phyloP scores from a whole-genome alignment of 2,888 invertebrate species.

The Leptarthrus brevirostris region DNA sequence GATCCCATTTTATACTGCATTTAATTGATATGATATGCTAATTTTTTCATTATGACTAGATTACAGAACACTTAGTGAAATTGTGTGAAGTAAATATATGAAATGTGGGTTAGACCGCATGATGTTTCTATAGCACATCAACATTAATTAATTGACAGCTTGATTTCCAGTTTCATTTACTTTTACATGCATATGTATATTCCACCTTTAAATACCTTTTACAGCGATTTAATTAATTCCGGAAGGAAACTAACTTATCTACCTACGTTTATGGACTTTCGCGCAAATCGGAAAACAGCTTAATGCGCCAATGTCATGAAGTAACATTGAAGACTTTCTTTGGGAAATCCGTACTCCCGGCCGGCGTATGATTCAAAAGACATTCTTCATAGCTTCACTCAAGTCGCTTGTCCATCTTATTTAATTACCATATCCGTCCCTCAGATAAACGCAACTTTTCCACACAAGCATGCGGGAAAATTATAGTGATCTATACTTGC shows the following conservation, averaged over 20 bases:
- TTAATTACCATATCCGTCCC: conserved; percentile 37
- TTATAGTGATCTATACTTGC: neutral
- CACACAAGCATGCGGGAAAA: neutral
- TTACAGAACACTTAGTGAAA: neutral
- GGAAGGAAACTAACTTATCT: conserved; percentile 66
- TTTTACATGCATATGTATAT: too few relatives aligned
- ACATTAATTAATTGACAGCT: neutral
- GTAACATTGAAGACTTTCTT: conserved; percentile 17
- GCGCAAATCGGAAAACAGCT: neutral
- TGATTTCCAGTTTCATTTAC: neutral
- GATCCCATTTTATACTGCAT: neutral
- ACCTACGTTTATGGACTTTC: conserved; percentile 39
- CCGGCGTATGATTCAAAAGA: neutral
- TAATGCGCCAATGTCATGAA: neutral
- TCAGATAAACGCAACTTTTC: neutral
- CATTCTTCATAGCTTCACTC: neutral
- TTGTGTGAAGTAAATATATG: neutral
- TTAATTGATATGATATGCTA: neutral
- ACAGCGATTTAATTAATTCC: conserved; percentile 62
- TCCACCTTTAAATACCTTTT: neutral
- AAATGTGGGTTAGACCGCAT: neutral
- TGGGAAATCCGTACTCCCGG: neutral
- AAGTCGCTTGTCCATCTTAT: neutral
- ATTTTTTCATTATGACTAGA: neutral
- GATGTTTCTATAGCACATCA: neutral